Conservation (phyloP, 1,140 invertebrate genomes). For the Psilanteris sp. region DNA sequence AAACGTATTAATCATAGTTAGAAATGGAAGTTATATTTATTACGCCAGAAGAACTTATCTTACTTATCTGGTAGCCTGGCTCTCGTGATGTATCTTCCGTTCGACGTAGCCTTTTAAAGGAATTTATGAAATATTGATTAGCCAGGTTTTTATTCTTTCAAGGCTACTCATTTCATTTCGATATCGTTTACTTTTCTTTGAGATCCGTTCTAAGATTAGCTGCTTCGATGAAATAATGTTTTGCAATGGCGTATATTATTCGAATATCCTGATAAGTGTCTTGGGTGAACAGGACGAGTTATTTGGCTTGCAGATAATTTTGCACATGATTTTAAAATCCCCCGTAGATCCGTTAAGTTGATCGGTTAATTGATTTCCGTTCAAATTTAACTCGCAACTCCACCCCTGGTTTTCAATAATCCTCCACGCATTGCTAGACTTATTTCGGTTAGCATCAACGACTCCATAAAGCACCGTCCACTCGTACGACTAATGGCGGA, state of each 20-base stretch:
- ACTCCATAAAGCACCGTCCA: too few species aligned
- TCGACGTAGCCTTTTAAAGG: slow-evolving; percentile 17
- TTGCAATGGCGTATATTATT: not conserved
- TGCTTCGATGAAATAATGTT: slow-evolving; percentile 2
- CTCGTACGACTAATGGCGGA: too few species aligned
- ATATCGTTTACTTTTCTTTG: slow-evolving; percentile 23
- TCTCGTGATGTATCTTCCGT: slow-evolving; percentile 40
- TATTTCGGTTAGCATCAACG: too few species aligned
- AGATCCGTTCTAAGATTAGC: slow-evolving; percentile 13
- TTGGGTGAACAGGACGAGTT: not conserved
- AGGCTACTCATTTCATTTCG: slow-evolving; percentile 5
- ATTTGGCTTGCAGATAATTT: slow-evolving; percentile 12
- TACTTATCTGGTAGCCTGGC: slow-evolving; percentile 43
- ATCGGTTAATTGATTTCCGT: too few species aligned
- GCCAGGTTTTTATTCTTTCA: slow-evolving; percentile 19
- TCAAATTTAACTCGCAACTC: too few species aligned
- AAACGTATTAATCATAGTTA: slow-evolving; percentile 50
- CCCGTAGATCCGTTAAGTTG: too few species aligned
- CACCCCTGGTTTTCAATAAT: too few species aligned
- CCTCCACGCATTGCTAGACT: too few species aligned
- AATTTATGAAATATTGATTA: slow-evolving; percentile 56
- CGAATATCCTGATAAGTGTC: slow-evolving; percentile 12
- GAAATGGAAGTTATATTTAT: slow-evolving; percentile 39
- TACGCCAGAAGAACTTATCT: slow-evolving; percentile 41
- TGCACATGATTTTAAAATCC: not conserved